A percentile compares a stretch with the other conserved stretches of the same genome.
Evolutionary conservation across 2,888 invertebrate genomes (phyloP).

Genomic region (Clusia tigrina): DNA sequence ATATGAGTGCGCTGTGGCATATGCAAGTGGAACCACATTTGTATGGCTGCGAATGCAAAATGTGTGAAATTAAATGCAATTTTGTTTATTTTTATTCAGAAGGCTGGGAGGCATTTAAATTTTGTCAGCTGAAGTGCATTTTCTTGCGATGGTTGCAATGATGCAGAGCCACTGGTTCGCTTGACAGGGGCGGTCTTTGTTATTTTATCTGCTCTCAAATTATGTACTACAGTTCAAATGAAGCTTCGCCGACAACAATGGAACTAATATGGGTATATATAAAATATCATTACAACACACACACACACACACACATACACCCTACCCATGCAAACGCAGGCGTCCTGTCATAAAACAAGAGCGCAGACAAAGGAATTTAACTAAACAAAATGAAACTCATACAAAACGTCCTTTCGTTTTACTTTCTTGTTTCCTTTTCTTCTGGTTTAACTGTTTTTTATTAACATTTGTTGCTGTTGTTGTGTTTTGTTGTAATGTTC

Average conservation of each 20-base stretch:
- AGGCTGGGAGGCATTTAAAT: too few relatives aligned
- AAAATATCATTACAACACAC: not conserved
- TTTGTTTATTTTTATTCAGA: too few relatives aligned
- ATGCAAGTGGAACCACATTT: too few relatives aligned
- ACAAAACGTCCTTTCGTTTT: conserved; percentile 1
- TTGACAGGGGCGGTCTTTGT: not conserved
- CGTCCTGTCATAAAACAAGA: too few relatives aligned
- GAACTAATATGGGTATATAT: too few relatives aligned
- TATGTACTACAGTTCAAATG: not conserved
- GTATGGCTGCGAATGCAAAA: too few relatives aligned
- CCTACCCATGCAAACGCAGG: not conserved
- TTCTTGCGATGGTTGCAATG: too few relatives aligned
- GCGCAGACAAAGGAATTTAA: too few relatives aligned
- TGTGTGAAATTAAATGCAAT: too few relatives aligned
- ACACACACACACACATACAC: conserved; percentile 8
- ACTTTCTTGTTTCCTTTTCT: not conserved
- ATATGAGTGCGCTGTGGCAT: too few relatives aligned
- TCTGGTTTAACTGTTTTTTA: not conserved
- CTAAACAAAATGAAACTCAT: conserved; percentile 4
- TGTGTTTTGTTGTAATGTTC: conserved; percentile 1
- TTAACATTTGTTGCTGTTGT: conserved; percentile 19
- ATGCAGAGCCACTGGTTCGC: too few relatives aligned
- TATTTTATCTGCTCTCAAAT: not conserved
- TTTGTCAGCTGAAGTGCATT: too few relatives aligned
- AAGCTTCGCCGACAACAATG: not conserved